Base-by-base conservation (phyloP, 2,888 invertebrate genomes). In the Thereva unica region DNA sequence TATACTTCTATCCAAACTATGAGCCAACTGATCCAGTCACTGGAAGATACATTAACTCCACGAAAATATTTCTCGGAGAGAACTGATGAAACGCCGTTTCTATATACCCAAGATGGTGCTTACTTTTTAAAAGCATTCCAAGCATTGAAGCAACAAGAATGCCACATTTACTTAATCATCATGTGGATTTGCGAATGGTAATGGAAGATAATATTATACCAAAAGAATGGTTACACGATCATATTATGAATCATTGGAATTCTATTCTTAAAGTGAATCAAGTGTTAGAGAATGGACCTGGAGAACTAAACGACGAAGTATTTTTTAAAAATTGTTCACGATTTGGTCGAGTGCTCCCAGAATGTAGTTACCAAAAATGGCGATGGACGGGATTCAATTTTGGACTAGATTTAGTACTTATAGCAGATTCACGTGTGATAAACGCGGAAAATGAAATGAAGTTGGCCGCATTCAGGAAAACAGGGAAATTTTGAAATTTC, bases 351-450 rank as follows among this genome's bases (percentile, higher is more conserved):
- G 82, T 87, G 41, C 77, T 91, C 9, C 80, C 82, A 4, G 84
- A 83, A 70, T 84, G 85, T 23, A 86, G 87, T 54, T 85, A 87
- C 75, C 89, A 89, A 73, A 86, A 88, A 74, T 91, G 91, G 91
- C 82, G 90, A 69, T 91, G 91, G 91, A 90, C 90, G 5, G 90
- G 91, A 38, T 92, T 89, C 74, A 88, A 89, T 77, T 91, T 88
- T 76, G 91, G 91, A 3, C 78, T 91, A 63, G 91, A 92, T 80
- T 78, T 91, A 56, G 84, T 91, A 12, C 84, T 91, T 73, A 86
- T 86, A 12, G 85, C 86, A 57, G 86, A 88, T 70, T 85, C 84
- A 5, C 82, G 84, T 3, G 80, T 82, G 1, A 77, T 89, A 12
- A 84, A 84, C 53, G 79, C 84, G 42, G 88, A 88, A 72, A 84